Percentiles rank a stretch among this genome's conserved stretches.
Evolutionary conservation across 2,797 vertebrate genomes (phyloP).

Genomic region (Diceros bicornis): DNA sequence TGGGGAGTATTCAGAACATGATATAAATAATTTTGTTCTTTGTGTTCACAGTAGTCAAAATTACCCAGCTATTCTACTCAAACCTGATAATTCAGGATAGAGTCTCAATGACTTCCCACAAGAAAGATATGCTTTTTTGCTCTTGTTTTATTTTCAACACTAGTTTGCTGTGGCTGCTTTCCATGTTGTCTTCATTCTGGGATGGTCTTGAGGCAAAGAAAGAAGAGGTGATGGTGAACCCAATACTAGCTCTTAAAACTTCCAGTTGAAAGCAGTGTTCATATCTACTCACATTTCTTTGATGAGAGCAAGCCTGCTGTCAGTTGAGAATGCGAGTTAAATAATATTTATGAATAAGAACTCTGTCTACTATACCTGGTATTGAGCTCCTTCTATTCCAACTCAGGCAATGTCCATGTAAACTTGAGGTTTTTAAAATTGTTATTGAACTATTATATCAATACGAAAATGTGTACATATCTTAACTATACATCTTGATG

Average conservation of each 20-base stretch:
- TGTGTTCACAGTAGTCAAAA: background rate
- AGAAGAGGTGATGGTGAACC: background rate
- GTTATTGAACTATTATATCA: background rate
- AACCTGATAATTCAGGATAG: background rate
- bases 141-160: background rate
- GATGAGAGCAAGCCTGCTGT: background rate
- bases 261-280: background rate
- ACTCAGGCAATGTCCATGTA: background rate
- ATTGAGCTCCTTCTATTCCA: background rate
- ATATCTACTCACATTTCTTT: background rate
- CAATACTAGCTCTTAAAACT: background rate
- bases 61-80: background rate
- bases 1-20: background rate
- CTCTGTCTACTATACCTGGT: background rate
- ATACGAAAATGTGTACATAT: background rate
- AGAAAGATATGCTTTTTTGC: background rate
- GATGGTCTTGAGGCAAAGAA: background rate
- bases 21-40: background rate
- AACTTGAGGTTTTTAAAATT: background rate
- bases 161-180: background rate
- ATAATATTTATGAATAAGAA: background rate
- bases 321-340: background rate
- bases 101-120: background rate
- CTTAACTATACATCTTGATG: background rate
- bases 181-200: background rate